Evolutionary conservation across 2,797 vertebrate species (phyloP).

Genomic region (Poecilia velifera): DNA sequence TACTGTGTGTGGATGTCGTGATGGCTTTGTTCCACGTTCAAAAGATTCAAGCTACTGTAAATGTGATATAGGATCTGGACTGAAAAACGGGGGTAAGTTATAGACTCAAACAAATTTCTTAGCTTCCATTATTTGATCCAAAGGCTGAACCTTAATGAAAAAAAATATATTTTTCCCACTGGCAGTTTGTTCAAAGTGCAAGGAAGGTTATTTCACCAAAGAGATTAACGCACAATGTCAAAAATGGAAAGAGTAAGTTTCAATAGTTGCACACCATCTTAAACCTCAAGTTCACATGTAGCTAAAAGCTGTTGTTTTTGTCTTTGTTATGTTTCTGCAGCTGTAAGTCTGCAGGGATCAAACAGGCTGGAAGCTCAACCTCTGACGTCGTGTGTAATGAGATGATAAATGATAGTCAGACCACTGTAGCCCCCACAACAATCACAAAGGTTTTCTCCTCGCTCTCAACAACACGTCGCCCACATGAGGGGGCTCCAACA

Average conservation of each 20-base stretch:
- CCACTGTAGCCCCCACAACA: not conserved
- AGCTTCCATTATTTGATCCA: not conserved
- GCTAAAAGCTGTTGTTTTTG: not conserved
- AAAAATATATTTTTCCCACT: conserved; percentile 1
- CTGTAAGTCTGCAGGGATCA: conserved; percentile 54
- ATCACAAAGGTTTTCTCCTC: not conserved
- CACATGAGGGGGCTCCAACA: conserved; percentile 3
- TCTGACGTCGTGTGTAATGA: conserved; percentile 61
- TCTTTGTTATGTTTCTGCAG: conserved; percentile 41
- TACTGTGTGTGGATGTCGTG: conserved; percentile 55
- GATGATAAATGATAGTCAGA: accelerated
- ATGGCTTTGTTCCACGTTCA: conserved; percentile 29
- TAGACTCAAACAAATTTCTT: not conserved
- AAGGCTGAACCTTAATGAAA: not conserved
- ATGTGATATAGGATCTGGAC: conserved; percentile 58
- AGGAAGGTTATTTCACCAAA: conserved; percentile 52
- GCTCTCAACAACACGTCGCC: not conserved
- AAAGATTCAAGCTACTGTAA: conserved; percentile 34
- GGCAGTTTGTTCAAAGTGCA: conserved; percentile 56
- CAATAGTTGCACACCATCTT: not conserved
- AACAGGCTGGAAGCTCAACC: conserved; percentile 25
- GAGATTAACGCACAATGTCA: not conserved
- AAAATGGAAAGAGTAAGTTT: conserved; percentile 66
- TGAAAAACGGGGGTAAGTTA: conserved; percentile 27
- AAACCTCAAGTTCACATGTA: not conserved